Evolutionary conservation across 2,888 invertebrate genomes (phyloP).

Genomic region (Lithophane leautieri): DNA sequence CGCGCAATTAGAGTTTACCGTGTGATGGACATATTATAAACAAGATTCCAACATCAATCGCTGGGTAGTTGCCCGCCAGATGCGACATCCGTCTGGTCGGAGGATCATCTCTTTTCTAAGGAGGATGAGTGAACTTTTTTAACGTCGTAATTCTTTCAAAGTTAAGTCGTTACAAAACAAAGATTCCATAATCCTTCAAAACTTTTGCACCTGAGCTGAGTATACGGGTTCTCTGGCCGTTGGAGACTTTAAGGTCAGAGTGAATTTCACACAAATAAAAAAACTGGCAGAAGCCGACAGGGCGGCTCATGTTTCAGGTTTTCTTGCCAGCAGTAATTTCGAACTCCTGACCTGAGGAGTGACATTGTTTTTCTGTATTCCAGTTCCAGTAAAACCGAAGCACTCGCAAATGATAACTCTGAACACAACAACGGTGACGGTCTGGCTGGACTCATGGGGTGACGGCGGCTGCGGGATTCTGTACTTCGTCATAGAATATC

Average conservation of each 20-base stretch:
- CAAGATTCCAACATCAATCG: too few relatives aligned
- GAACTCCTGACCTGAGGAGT: neutral
- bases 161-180: neutral
- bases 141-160: neutral
- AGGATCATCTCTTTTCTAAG: too few relatives aligned
- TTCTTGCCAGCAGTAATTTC: neutral
- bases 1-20: too few relatives aligned
- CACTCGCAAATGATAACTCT: conserved; percentile 95
- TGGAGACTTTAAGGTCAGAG: neutral
- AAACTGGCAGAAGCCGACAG: neutral
- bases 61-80: too few relatives aligned
- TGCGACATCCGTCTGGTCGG: too few relatives aligned
- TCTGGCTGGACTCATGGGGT: conserved; percentile 96
- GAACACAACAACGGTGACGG: conserved; percentile 96
- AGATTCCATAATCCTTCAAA: neutral
- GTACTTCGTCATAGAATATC: conserved; percentile 96
- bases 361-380: conserved; percentile 59
- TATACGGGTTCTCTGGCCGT: neutral
- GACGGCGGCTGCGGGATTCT: conserved; percentile 97
- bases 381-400: conserved; percentile 94
- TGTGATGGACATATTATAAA: too few relatives aligned
- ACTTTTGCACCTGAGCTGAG: neutral
- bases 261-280: neutral
- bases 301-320: neutral
- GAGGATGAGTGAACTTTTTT: too few relatives aligned